Base-by-base conservation (phyloP, 2,888 invertebrate genomes). In the Xestia xanthographa region DNA sequence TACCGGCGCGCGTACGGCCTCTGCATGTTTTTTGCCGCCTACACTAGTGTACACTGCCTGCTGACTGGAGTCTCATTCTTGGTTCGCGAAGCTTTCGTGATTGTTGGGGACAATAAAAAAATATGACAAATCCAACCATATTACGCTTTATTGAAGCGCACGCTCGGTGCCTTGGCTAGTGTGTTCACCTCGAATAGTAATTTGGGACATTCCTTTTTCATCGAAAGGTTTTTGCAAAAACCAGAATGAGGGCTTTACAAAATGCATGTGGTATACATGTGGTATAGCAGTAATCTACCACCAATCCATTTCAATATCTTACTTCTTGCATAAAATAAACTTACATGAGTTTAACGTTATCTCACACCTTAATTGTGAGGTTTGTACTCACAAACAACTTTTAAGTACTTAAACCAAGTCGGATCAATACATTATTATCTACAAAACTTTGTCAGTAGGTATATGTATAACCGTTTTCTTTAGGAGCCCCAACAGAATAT, bases 101-200 rank as follows among this genome's bases (percentile, higher is more conserved):
- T 93, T 87, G 91, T 88, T 82, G 87, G 84, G 84, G 88, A 93
- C 93, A 92, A 93, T 95, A 95, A 96, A 96, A 93, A 95, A 96
- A 95, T 94, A 94, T 95, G 92, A 94, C 91, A 90, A 94, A 94
- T 93, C 89, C 90, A 87, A 90, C 92, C 86, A 82, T 89, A 94
- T 94, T 95, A 95, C 93, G 91, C 84, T 93, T 92, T 94, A 94
- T 93, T 91, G 92, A 92, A 91, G 92, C 93, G 94, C 95, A 93
- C 95, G 94, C 93, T 94, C 82, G 65, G 45, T 75, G 66, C 60
- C 66, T 45, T 66, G 29, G n/a, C 17, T 50, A 79, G 53, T 66
- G 69, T 80, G 74, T 60, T 63, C 45, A 56, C 45, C 34, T 41
- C n/a, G 12, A 17, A 38, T 3, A 72, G 29, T 20, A 62, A 77